phyloP scores from a whole-genome alignment of 2,113 vertebrate genomes.

The Hemiscyllium ocellatum region DNA sequence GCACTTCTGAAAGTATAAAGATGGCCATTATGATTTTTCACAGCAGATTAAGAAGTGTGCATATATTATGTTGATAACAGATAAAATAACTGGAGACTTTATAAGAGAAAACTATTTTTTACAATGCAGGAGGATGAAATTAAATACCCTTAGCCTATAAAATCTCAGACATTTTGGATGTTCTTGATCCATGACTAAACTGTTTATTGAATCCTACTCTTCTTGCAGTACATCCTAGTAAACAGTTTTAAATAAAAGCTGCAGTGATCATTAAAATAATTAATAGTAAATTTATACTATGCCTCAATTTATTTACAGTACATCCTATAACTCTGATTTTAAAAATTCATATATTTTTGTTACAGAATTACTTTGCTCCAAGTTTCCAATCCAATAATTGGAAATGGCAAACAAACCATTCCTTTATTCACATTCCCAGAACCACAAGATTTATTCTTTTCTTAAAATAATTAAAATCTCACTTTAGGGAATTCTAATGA shows the following conservation, averaged over 20 bases:
- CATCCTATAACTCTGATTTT: not conserved
- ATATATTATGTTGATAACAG: not conserved
- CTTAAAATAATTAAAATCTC: not conserved
- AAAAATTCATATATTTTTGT: not conserved
- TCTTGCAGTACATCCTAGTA: not conserved
- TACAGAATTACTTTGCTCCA: not conserved
- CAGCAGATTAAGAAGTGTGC: not conserved
- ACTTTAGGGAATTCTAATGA: constrained; percentile 14
- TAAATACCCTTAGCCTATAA: not conserved
- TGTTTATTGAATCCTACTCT: not conserved
- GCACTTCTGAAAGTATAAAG: not conserved
- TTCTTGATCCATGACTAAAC: not conserved
- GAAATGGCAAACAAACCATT: not conserved
- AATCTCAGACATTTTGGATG: not conserved
- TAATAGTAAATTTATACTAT: not conserved
- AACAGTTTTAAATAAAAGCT: not conserved
- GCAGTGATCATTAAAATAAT: not conserved
- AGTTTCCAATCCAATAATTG: not conserved
- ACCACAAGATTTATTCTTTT: not conserved
- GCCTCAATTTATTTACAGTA: not conserved
- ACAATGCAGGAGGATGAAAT: not conserved
- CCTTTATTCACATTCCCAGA: not conserved
- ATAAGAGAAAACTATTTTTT: not conserved
- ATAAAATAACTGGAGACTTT: not conserved
- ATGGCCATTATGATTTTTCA: not conserved